Evolutionary conservation across 2,888 invertebrate species (phyloP).

Genomic region (Agrotis exclamationis): DNA sequence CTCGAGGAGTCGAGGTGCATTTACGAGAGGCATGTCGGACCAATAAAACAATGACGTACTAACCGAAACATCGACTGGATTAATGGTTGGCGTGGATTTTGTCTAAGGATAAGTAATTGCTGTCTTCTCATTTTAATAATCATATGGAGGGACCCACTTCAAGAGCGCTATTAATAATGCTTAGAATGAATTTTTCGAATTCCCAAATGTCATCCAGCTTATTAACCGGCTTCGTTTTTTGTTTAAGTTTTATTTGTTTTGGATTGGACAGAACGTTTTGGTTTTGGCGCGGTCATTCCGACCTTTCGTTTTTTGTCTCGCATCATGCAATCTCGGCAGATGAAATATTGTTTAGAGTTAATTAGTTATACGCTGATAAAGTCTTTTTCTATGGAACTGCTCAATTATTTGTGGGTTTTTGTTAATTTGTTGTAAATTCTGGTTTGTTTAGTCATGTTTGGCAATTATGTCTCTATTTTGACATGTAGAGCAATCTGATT

Average conservation of each 20-base stretch:
- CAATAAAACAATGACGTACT: slow-evolving; percentile 75
- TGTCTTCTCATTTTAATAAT: slow-evolving; percentile 87
- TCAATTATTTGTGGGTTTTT: slow-evolving; percentile 63
- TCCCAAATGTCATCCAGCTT: slow-evolving; percentile 91
- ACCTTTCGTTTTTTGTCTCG: slow-evolving; percentile 89
- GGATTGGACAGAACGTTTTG: slow-evolving; percentile 87
- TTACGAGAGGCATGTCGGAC: slow-evolving; percentile 73
- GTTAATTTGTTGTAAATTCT: slow-evolving; percentile 35
- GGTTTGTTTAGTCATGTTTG: slow-evolving; percentile 21
- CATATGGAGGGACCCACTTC: slow-evolving; percentile 80
- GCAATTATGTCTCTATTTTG: slow-evolving; percentile 29
- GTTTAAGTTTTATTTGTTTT: slow-evolving; percentile 89
- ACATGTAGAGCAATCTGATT: no score
- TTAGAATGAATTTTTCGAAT: slow-evolving; percentile 89
- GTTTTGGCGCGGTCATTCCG: slow-evolving; percentile 90
- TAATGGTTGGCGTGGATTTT: slow-evolving; percentile 75
- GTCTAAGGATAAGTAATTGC: slow-evolving; percentile 82
- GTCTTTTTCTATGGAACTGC: slow-evolving; percentile 80
- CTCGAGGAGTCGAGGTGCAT: slow-evolving; percentile 69
- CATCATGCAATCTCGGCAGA: slow-evolving; percentile 85
- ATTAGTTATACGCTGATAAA: slow-evolving; percentile 86
- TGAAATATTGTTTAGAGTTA: slow-evolving; percentile 90
- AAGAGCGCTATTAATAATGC: slow-evolving; percentile 88
- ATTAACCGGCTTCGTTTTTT: slow-evolving; percentile 90
- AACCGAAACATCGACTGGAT: slow-evolving; percentile 72